Evolutionary conservation across 1,140 invertebrate genomes (phyloP).

Genomic region (Ceratosolen fusciceps): DNA sequence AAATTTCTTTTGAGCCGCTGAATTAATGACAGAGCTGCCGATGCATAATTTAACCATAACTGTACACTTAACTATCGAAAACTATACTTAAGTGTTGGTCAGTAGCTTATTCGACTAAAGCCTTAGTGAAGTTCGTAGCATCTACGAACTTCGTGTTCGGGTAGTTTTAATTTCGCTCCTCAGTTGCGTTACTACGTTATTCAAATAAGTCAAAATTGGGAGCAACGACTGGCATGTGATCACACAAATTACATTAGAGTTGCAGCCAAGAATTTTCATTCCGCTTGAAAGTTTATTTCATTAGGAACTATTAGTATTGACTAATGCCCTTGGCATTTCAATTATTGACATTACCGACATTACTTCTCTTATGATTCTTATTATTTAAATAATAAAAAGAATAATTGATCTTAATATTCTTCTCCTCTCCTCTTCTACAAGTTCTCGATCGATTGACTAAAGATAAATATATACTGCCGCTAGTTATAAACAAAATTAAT

Average conservation of each 20-base stretch:
- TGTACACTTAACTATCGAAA: constrained; percentile 39
- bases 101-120: not conserved
- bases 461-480: too few relatives aligned
- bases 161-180: constrained; percentile 41
- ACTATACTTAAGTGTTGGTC: constrained; percentile 45
- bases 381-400: too few relatives aligned
- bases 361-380: too few relatives aligned
- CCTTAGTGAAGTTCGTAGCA: constrained; percentile 30
- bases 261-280: not conserved
- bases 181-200: constrained; percentile 35
- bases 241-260: not conserved
- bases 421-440: too few relatives aligned
- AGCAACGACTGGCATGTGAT: too few relatives aligned
- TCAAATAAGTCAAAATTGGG: constrained; percentile 16
- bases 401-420: too few relatives aligned
- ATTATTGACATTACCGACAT: too few relatives aligned
- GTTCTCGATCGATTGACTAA: too few relatives aligned
- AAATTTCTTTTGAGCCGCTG: constrained; percentile 36
- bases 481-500: too few relatives aligned
- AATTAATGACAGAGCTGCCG: constrained; percentile 45
- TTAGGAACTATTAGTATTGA: not conserved
- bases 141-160: not conserved
- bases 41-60: constrained; percentile 45
- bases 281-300: too few relatives aligned
- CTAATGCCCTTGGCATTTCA: too few relatives aligned